A percentile compares a stretch with the other conserved stretches of the same genome.
Evolutionary conservation across 2,797 vertebrate species (phyloP).

Genomic region (Crocodylus rhombifer): DNA sequence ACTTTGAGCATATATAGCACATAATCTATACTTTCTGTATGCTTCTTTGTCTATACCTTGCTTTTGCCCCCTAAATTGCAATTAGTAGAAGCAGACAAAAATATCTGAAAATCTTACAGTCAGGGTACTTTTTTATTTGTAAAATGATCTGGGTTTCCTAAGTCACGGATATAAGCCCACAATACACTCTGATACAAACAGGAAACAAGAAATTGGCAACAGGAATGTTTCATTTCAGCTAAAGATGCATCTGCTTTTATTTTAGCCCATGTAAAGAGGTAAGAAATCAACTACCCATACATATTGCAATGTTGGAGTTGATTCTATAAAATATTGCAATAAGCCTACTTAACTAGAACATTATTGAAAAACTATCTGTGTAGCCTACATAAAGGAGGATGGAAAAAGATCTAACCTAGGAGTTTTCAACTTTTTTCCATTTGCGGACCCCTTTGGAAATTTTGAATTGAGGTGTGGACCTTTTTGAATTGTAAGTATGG

Average conservation of each 20-base stretch:
- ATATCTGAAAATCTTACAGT: background rate
- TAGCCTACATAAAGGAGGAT: rapidly evolving
- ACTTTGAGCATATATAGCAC: background rate
- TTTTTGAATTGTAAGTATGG: no score
- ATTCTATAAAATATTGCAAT: background rate
- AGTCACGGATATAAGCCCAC: rapidly evolving
- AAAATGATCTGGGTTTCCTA: rapidly evolving
- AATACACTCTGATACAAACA: background rate
- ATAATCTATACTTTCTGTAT: rapidly evolving
- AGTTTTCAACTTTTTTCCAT: no score
- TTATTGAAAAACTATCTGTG: background rate
- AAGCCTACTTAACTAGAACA: background rate
- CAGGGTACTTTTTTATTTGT: rapidly evolving
- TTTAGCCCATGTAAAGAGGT: background rate
- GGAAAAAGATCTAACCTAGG: rapidly evolving
- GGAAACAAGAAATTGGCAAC: background rate
- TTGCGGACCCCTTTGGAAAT: no score
- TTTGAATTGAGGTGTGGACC: no score
- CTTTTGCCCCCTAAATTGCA: background rate
- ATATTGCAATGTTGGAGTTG: background rate
- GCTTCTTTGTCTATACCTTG: background rate
- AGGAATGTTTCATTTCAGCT: background rate
- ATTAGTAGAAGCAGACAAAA: background rate
- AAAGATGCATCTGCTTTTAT: background rate
- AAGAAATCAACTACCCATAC: background rate